phyloP scores from a whole-genome alignment of 2,888 invertebrate species.

The Apantesis nais region DNA sequence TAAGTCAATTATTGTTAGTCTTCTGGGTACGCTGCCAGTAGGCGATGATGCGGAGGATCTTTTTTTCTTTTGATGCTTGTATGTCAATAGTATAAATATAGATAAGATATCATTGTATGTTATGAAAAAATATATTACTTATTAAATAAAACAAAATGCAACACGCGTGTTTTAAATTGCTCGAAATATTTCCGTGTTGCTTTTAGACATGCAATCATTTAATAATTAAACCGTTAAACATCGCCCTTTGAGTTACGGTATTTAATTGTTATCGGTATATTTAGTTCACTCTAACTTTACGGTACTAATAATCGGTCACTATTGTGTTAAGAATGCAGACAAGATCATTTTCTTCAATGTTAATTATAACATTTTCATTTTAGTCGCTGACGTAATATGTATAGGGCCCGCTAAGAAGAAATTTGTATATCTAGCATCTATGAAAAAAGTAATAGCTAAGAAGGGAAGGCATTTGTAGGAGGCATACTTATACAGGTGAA shows the following conservation, averaged over 20 bases:
- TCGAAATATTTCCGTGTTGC: conserved; percentile 58
- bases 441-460: neutral
- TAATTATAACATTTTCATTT: neutral
- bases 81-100: no score
- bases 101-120: no score
- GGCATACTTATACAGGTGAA: neutral
- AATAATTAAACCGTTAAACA: conserved; percentile 63
- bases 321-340: conserved; percentile 34
- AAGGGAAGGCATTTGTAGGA: no score
- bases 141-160: conserved; percentile 28
- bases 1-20: no score
- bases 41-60: no score
- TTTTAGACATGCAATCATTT: conserved; percentile 65
- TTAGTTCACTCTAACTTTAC: conserved; percentile 48
- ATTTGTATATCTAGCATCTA: no score
- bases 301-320: conserved; percentile 41
- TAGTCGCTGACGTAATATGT: no score
- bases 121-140: no score
- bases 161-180: conserved; percentile 44
- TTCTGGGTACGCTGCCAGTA: no score
- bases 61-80: no score
- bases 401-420: no score
- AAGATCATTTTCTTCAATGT: conserved; percentile 19
- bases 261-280: conserved; percentile 53
- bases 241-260: conserved; percentile 70